phyloP scores from a whole-genome alignment of 2,888 invertebrate genomes.

The Leptura quadrifasciata region DNA sequence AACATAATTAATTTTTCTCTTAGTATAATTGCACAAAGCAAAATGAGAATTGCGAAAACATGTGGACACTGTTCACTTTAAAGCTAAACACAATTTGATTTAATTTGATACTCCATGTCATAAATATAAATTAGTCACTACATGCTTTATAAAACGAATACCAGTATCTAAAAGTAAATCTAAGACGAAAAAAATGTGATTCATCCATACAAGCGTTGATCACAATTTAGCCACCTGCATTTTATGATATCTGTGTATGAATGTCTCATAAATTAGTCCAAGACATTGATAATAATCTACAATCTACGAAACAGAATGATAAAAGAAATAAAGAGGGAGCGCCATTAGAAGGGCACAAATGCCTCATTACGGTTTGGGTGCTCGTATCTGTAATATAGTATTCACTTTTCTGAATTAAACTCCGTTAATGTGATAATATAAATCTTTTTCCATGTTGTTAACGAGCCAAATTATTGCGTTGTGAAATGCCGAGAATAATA shows the following conservation, averaged over 20 bases:
- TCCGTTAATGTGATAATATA: constrained; percentile 33
- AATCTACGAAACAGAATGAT: constrained; percentile 34
- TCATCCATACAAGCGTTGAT: neutral
- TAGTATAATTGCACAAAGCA: neutral
- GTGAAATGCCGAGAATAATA: constrained; percentile 50
- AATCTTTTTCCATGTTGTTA: constrained; percentile 52
- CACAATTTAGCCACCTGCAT: neutral
- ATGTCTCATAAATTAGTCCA: constrained; percentile 22
- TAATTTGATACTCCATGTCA: neutral
- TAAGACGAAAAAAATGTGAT: neutral
- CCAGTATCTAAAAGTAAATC: neutral
- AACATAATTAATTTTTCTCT: neutral
- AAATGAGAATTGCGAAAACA: neutral
- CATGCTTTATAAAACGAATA: neutral
- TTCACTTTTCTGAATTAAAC: constrained; percentile 37
- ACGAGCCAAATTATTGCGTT: constrained; percentile 53
- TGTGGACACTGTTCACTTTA: no score
- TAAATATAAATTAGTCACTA: neutral
- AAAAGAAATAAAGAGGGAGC: constrained; percentile 27
- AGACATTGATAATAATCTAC: constrained; percentile 33
- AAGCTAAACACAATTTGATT: neutral
- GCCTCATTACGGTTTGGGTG: constrained; percentile 27
- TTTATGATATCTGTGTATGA: neutral
- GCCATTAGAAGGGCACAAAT: constrained; percentile 35
- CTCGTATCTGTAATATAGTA: constrained; percentile 26